These are phyloP conservation scores for Triops cancriformis DNA, from an alignment of 1,140 invertebrate species.

Conservation along the genomic window DNA sequence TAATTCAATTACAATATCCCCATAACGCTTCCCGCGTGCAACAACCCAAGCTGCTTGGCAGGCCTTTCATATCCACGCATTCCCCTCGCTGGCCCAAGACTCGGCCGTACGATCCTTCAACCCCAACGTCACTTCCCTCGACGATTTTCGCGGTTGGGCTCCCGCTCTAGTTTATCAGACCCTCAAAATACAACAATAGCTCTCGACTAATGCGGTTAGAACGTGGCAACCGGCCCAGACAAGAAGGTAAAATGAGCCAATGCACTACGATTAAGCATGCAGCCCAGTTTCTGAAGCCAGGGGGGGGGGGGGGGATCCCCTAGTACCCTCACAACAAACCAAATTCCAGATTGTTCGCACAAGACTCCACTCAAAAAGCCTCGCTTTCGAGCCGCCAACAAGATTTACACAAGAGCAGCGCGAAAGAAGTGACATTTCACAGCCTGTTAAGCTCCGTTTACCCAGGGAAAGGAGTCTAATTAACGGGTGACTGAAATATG, in stretches of 20 bases:
- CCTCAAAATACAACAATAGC: background rate
- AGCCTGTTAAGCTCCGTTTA: background rate
- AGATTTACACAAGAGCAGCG: background rate
- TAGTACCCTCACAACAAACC: background rate
- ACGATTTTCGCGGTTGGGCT: background rate
- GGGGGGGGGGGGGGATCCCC: background rate
- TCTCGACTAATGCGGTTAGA: background rate
- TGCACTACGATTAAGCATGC: background rate
- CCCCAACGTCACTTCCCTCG: background rate
- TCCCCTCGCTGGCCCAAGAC: background rate
- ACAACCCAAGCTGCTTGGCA: background rate
- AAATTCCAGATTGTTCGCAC: background rate
- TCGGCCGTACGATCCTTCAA: background rate
- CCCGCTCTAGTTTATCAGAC: background rate
- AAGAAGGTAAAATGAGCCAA: background rate
- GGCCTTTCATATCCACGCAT: background rate
- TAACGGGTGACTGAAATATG: background rate
- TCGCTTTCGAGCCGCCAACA: background rate
- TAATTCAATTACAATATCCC: background rate
- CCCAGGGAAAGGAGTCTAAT: background rate
- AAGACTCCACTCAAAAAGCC: background rate
- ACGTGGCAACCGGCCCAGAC: background rate
- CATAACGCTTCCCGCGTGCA: constrained; percentile 1
- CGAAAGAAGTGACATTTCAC: background rate
- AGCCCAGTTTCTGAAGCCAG: too few species aligned